Evolutionary conservation across 2,888 invertebrate species (phyloP).

Genomic region (Drosophila anceps): DNA sequence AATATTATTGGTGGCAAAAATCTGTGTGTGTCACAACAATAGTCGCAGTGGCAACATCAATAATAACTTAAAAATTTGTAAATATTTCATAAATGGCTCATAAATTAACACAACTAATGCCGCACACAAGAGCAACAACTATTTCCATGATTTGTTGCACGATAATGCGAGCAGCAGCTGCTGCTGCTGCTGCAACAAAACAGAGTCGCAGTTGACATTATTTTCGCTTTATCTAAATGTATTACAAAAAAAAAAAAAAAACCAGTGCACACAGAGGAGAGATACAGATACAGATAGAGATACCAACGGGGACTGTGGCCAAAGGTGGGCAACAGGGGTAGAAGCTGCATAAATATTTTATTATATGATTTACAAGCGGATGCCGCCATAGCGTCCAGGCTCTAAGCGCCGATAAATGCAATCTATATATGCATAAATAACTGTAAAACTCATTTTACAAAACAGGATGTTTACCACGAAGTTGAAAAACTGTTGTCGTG

Average conservation of each 20-base stretch:
- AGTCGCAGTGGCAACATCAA: constrained; percentile 38
- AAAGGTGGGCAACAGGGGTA: constrained; percentile 40
- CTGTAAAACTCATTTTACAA: constrained; percentile 35
- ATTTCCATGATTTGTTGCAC: constrained; percentile 73
- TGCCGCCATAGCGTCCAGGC: constrained; percentile 32
- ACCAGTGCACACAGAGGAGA: constrained; percentile 3
- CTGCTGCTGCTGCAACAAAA: constrained; percentile 59
- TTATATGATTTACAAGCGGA: constrained; percentile 78
- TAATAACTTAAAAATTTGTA: constrained; percentile 78
- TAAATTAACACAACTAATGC: constrained; percentile 80
- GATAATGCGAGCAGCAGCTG: constrained; percentile 68
- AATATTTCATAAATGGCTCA: constrained; percentile 81
- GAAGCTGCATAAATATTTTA: constrained; percentile 68
- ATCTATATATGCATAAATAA: constrained; percentile 24
- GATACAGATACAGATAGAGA: constrained; percentile 5
- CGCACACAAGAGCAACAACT: constrained; percentile 42
- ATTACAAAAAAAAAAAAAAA: constrained; percentile 70
- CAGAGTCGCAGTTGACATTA: constrained; percentile 74
- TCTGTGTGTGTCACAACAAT: constrained; percentile 47
- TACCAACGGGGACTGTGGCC: constrained; percentile 9
- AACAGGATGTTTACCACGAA: constrained; percentile 60
- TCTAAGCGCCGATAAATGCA: constrained; percentile 41
- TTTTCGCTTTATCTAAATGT: constrained; percentile 74
- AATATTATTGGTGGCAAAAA: constrained; percentile 55
- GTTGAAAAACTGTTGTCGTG: constrained; percentile 39